Evolutionary conservation across 2,888 invertebrate species (phyloP), one percentile per base, ranked within the genome.

Genomic region (Cryptocephalus moraei): DNA sequence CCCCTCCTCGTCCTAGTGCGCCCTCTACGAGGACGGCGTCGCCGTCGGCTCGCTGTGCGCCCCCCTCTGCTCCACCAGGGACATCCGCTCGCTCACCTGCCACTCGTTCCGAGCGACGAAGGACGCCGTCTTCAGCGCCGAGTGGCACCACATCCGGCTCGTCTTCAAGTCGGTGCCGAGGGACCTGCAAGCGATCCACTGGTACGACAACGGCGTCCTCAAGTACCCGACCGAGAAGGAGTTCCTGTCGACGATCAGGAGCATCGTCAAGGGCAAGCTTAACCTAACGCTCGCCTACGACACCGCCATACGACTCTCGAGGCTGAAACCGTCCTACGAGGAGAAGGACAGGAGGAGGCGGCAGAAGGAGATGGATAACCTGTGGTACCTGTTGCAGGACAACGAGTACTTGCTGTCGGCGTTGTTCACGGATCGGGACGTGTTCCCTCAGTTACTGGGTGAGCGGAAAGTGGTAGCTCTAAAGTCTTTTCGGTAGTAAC

Each of bases 361-460:
- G 38, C 69, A 69, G 39, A 63, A 68, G 14, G 79, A 79, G 64
- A 78, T 80, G 74, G 75, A 77, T 51, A 79, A 79, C 61, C 66
- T 82, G 6, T 82, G 81, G 81, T 67, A 74, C 38, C 66, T 85
- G 22, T 59, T 81, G 1, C 79, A 81, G 60, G 80, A 82, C 58
- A 78, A 80, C 62, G 85, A 85, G 64, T 86, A 82, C 65, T 62
- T 82, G 3, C 69, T 81, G 42, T 73, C 79, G 33, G 70, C 75
- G 40, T 64, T 81, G 43, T 80, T 78, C 64, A 74, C 76, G 33
- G 76, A 78, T 50, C 71, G 74, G 55, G 77, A 78, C 52, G 70
- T 82, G 43, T 81, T 84, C 59, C 84, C 85, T 1, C 77, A 77
- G 56, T 64, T 83, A 32, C 67, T 80, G 41, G 83, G 82, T 8